Conservation (phyloP, 2,113 vertebrate species). For the Gopherus evgoodei region DNA sequence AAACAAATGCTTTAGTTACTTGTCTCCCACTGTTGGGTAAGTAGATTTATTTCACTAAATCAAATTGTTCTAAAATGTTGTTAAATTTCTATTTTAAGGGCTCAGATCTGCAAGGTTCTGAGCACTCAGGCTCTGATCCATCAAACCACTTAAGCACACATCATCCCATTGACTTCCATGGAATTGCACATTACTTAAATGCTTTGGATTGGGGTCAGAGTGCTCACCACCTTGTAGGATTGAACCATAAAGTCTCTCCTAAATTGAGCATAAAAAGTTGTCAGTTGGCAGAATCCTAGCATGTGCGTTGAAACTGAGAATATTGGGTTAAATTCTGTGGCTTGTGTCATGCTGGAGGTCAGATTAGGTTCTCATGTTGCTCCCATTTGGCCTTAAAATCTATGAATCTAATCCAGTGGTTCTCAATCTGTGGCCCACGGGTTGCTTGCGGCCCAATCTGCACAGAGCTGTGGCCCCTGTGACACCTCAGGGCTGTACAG, state of each 20-base stretch:
- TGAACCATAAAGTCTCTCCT: not conserved
- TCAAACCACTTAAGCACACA: not conserved
- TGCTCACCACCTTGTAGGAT: not conserved
- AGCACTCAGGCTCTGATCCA: not conserved
- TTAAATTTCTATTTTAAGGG: not conserved
- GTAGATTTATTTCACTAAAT: not conserved
- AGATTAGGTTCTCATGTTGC: not conserved
- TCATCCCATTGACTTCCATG: not conserved
- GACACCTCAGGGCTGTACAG: too few species aligned
- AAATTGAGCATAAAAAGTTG: not conserved
- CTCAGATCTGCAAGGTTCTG: not conserved
- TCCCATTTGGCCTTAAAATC: fast-evolving
- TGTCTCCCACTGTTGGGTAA: not conserved
- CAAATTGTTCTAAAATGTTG: not conserved
- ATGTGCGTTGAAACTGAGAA: fast-evolving
- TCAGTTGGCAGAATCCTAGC: not conserved
- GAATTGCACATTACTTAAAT: not conserved
- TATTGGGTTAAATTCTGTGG: not conserved
- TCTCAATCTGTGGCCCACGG: too few species aligned
- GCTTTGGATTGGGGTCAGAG: fast-evolving
- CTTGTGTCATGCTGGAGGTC: fast-evolving
- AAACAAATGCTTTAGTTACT: not conserved
- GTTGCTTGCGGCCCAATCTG: too few species aligned
- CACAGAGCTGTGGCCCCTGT: too few species aligned
- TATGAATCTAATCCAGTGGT: not conserved